Conservation (phyloP, 2,888 invertebrate species). For the Leptogaster cylindrica region DNA sequence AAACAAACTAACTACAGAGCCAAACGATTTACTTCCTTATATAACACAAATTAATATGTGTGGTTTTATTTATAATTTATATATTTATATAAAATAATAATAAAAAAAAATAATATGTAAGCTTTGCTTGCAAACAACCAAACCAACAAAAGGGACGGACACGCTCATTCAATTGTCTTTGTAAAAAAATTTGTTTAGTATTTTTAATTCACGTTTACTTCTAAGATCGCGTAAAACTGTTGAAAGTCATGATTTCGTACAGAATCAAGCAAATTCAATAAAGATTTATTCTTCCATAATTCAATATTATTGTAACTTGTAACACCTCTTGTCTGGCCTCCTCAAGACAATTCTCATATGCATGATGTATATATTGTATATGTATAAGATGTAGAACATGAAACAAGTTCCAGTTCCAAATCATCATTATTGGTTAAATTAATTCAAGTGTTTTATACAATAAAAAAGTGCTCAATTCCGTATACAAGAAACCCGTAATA, state of each 20-base stretch:
- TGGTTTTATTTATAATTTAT: background rate
- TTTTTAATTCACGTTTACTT: slow-evolving; percentile 7
- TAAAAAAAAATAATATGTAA: slow-evolving; percentile 1
- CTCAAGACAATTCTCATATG: too few species aligned
- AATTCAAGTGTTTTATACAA: too few species aligned
- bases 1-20: slow-evolving; percentile 37
- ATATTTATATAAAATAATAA: background rate
- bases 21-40: background rate
- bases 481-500: too few species aligned
- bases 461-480: too few species aligned
- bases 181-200: slow-evolving; percentile 2
- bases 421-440: too few species aligned
- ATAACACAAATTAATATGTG: background rate
- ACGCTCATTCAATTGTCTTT: slow-evolving; percentile 32
- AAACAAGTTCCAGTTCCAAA: too few species aligned
- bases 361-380: too few species aligned
- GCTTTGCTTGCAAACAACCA: slow-evolving; percentile 29
- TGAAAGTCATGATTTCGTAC: slow-evolving; percentile 18
- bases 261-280: too few species aligned
- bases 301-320: too few species aligned
- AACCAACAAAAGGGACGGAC: slow-evolving; percentile 32
- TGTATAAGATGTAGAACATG: too few species aligned
- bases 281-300: too few species aligned
- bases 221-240: slow-evolving; percentile 11
- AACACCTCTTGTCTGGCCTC: too few species aligned